Percentiles rank a stretch among this genome's conserved stretches.
These are phyloP conservation scores for Hirudinaria manillensis DNA, from an alignment of 2,888 invertebrate genomes.

Conservation along the genomic window DNA sequence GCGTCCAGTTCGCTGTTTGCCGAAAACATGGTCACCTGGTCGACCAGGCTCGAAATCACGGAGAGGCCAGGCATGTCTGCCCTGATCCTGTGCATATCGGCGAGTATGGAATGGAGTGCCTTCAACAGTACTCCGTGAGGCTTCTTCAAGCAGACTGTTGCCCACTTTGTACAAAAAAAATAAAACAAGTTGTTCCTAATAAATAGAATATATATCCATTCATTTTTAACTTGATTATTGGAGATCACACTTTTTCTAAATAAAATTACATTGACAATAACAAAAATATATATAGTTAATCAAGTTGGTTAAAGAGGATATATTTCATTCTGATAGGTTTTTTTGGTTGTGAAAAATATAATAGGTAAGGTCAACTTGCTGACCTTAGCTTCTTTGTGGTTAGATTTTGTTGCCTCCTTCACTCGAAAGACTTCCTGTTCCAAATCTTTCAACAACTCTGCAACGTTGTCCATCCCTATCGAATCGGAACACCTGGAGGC, in stretches of 20 bases:
- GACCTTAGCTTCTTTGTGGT: slow-evolving; percentile 83
- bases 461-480: slow-evolving; percentile 70
- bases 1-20: not conserved
- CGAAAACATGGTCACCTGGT: slow-evolving; percentile 57
- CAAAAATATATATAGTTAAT: not conserved
- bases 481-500: slow-evolving; percentile 70
- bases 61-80: slow-evolving; percentile 77
- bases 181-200: not conserved
- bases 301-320: too few species aligned
- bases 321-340: too few species aligned
- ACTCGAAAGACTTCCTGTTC: slow-evolving; percentile 69
- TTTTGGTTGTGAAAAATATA: not conserved
- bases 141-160: slow-evolving; percentile 75
- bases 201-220: too few species aligned
- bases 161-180: slow-evolving; percentile 67
- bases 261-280: not conserved
- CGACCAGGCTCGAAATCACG: slow-evolving; percentile 80
- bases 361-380: not conserved
- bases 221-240: not conserved
- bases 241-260: not conserved
- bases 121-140: slow-evolving; percentile 72
- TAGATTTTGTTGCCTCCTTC: slow-evolving; percentile 70
- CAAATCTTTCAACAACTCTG: slow-evolving; percentile 71
- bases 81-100: slow-evolving; percentile 69
- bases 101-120: slow-evolving; percentile 72